Conservation (phyloP, 2,113 vertebrate genomes). For the Hippocampus comes region DNA sequence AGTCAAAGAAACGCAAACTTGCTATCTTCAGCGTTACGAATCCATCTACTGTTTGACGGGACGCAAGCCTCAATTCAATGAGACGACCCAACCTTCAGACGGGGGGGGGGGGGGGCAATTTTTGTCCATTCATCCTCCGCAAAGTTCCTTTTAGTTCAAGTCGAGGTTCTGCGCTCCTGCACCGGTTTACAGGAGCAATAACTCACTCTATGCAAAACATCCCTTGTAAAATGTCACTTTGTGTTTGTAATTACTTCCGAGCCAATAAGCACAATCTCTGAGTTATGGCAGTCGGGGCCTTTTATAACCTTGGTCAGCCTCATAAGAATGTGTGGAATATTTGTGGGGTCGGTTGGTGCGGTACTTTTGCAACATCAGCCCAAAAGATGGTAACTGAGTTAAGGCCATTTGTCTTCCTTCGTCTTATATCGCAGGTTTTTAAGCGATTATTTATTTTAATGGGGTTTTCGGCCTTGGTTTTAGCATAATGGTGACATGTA, state of each 20-base stretch:
- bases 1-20: slow-evolving; percentile 64
- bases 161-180: slow-evolving; percentile 69
- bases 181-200: slow-evolving; percentile 76
- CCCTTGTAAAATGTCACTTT: slow-evolving; percentile 88
- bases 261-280: slow-evolving; percentile 80
- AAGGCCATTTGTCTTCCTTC: not conserved
- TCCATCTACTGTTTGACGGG: not conserved
- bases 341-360: slow-evolving; percentile 38
- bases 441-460: not conserved
- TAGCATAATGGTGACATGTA: no score
- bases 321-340: slow-evolving; percentile 25
- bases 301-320: slow-evolving; percentile 45
- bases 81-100: slow-evolving; percentile 62
- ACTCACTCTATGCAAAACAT: slow-evolving; percentile 84
- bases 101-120: slow-evolving; percentile 43
- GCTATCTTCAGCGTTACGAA: not conserved
- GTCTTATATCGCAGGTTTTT: not conserved
- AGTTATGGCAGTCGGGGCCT: slow-evolving; percentile 69
- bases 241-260: slow-evolving; percentile 84
- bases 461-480: no score
- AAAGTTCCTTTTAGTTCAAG: slow-evolving; percentile 56
- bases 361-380: slow-evolving; percentile 18
- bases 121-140: slow-evolving; percentile 66
- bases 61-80: slow-evolving; percentile 25
- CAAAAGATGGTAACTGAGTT: slow-evolving; percentile 28